Conservation (phyloP, 2,113 vertebrate species). For the Eublepharis macularius region DNA sequence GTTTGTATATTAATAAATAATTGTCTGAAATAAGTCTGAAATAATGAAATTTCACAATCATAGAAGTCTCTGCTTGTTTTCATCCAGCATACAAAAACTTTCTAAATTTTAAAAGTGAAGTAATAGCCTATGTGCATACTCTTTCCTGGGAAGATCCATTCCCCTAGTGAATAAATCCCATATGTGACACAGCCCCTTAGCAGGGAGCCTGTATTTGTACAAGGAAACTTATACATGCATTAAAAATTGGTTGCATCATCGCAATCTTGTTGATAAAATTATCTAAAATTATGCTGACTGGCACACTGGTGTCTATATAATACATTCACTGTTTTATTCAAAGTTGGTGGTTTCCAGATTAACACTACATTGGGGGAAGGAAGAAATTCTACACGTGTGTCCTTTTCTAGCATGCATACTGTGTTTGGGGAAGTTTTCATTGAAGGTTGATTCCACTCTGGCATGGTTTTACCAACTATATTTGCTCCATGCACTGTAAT, state of each 20-base stretch:
- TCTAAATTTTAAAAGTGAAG: neutral
- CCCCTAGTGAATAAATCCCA: neutral
- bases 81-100: conserved; percentile 33
- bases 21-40: conserved; percentile 52
- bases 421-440: neutral
- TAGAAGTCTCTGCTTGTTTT: conserved; percentile 26
- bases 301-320: neutral
- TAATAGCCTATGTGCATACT: neutral
- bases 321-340: neutral
- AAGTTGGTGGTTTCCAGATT: neutral
- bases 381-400: neutral
- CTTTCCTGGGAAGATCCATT: neutral
- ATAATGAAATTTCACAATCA: conserved; percentile 27
- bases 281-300: neutral
- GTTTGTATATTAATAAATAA: conserved; percentile 5
- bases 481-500: too few relatives aligned
- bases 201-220: too few relatives aligned
- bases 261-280: neutral
- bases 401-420: neutral
- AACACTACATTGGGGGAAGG: neutral
- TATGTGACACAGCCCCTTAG: neutral
- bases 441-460: neutral
- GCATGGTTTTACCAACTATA: too few relatives aligned
- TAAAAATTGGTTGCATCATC: neutral
- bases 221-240: too few relatives aligned